A percentile compares a stretch with the other conserved stretches of the same genome.
Evolutionary conservation across 1,140 invertebrate species (phyloP).

Genomic region (Sminthurides bifidus): DNA sequence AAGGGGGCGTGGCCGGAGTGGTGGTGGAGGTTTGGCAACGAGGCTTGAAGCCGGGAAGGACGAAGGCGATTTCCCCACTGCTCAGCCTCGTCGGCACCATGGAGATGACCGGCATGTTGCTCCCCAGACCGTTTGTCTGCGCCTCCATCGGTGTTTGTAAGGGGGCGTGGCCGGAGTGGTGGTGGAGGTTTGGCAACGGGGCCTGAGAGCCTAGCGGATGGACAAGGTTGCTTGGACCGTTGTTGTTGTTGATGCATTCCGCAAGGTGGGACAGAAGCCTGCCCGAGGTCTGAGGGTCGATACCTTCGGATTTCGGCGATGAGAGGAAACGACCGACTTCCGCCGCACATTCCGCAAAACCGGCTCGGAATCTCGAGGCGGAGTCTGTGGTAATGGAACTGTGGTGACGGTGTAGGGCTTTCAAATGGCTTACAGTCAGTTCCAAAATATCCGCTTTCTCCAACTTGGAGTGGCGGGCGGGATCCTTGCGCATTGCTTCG

Average conservation of each 20-base stretch:
- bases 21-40: conserved; percentile 2
- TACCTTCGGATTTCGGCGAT: conserved; percentile 8
- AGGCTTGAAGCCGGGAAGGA: not conserved
- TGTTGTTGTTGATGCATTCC: conserved; percentile 14
- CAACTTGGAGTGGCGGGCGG: conserved; percentile 74
- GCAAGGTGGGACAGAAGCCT: conserved; percentile 13
- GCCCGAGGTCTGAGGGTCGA: conserved; percentile 10
- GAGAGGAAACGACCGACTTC: conserved; percentile 36
- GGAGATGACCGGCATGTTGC: conserved; percentile 12
- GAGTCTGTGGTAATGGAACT: conserved; percentile 59
- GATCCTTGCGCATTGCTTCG: conserved; percentile 65
- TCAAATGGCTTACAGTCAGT: conserved; percentile 84
- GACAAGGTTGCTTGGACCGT: too few species aligned
- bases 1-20: conserved; percentile 2
- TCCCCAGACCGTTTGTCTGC: not conserved
- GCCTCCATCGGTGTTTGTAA: too few species aligned
- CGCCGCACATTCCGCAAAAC: conserved; percentile 60
- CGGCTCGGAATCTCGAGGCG: conserved; percentile 67
- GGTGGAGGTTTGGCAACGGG: too few species aligned
- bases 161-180: not conserved
- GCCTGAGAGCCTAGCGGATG: not conserved
- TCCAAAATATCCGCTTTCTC: conserved; percentile 65
- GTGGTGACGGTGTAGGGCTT: conserved; percentile 65
- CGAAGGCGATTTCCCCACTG: not conserved
- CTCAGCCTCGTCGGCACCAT: conserved; percentile 46